Evolutionary conservation across 2,113 vertebrate genomes (phyloP).

Genomic region (Himantopus leucocephalus): DNA sequence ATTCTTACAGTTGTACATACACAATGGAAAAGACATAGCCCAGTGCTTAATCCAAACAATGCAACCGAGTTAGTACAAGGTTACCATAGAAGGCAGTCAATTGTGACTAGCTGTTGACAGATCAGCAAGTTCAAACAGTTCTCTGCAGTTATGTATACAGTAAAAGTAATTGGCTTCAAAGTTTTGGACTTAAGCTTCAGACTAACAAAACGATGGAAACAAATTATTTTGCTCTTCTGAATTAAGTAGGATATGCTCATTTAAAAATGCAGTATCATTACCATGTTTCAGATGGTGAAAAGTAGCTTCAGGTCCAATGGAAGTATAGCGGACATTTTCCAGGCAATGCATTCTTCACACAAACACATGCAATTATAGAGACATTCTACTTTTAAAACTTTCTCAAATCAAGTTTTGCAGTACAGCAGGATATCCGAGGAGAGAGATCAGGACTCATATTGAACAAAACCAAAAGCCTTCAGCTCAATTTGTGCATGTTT

Average conservation of each 20-base stretch:
- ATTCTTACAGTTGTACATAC: conserved; percentile 43
- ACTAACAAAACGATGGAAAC: neutral
- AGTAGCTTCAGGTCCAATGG: neutral
- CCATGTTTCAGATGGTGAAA: neutral
- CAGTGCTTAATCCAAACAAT: conserved; percentile 41
- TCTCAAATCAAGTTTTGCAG: conserved; percentile 31
- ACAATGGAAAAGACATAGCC: conserved; percentile 37
- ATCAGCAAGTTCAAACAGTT: neutral
- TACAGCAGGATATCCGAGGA: conserved; percentile 41
- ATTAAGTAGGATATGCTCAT: neutral
- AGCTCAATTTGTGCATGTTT: conserved; percentile 36
- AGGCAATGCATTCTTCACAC: conserved; percentile 53
- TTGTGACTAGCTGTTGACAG: neutral
- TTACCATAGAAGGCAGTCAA: neutral
- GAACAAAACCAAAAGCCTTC: conserved; percentile 23
- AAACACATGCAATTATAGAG: conserved; percentile 58
- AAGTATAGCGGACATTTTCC: neutral
- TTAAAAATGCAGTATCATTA: neutral
- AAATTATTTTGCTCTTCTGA: neutral
- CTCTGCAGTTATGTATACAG: neutral
- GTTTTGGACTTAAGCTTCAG: conserved; percentile 39
- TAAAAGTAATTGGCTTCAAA: neutral
- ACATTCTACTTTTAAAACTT: conserved; percentile 53
- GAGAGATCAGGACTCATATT: conserved; percentile 29
- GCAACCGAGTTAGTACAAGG: neutral